Conservation (phyloP, 2,113 vertebrate species). For the Ictidomys tridecemlineatus region DNA sequence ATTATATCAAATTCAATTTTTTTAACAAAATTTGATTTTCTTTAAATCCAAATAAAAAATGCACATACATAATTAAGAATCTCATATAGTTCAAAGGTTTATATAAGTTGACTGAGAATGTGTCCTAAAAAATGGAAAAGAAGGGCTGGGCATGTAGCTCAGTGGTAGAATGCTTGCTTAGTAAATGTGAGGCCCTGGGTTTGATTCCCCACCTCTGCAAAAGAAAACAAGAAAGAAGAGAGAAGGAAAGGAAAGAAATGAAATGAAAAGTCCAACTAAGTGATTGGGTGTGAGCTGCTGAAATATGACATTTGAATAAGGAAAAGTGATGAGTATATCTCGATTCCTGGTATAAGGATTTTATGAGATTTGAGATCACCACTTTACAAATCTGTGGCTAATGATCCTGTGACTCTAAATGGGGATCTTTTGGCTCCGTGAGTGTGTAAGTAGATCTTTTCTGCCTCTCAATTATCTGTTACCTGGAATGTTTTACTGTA, state of each 20-base stretch:
- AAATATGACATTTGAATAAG: background rate
- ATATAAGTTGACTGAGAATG: background rate
- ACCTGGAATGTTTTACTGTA: background rate
- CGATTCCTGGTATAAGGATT: background rate
- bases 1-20: background rate
- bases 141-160: background rate
- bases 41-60: background rate
- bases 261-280: no score
- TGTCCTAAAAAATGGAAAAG: background rate
- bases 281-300: background rate
- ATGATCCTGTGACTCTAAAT: background rate
- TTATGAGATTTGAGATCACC: background rate
- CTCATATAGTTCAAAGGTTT: background rate
- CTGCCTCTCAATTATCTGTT: background rate
- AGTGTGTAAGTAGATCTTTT: background rate
- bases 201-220: background rate
- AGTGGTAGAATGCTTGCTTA: background rate
- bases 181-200: no score
- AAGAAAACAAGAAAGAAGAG: background rate
- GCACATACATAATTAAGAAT: background rate
- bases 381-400: fast-evolving
- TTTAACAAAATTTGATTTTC: background rate
- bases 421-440: background rate
- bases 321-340: fast-evolving
- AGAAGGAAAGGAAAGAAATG: background rate